These are phyloP conservation scores for Sterna hirundo DNA, from an alignment of 2,113 vertebrate genomes.

Conservation along the genomic window DNA sequence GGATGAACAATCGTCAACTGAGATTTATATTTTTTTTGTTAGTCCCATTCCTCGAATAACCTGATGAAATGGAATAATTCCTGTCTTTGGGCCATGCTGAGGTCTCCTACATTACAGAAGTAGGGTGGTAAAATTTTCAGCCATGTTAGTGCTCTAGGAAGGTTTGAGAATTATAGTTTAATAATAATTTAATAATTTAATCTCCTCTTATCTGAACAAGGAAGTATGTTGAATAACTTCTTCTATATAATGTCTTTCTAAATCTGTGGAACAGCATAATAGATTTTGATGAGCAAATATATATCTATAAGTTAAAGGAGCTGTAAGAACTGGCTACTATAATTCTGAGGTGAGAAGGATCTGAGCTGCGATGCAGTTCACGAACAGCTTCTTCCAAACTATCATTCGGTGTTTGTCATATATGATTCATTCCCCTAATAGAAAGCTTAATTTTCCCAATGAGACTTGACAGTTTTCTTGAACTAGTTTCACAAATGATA, in stretches of 20 bases:
- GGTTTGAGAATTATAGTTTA: not conserved
- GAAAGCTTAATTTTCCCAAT: slow-evolving; percentile 35
- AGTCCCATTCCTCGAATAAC: not conserved
- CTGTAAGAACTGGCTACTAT: not conserved
- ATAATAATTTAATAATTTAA: not conserved
- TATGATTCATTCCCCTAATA: slow-evolving; percentile 35
- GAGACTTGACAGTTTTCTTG: slow-evolving; percentile 33
- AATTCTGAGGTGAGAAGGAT: not conserved
- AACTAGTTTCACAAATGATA: slow-evolving; percentile 21
- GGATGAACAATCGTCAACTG: not conserved
- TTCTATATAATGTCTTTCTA: not conserved
- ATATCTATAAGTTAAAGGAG: not conserved
- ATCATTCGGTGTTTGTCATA: slow-evolving; percentile 29
- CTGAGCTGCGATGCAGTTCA: not conserved
- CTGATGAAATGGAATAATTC: not conserved
- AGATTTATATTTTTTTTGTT: not conserved
- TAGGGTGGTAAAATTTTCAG: not conserved
- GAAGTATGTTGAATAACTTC: not conserved
- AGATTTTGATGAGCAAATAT: not conserved
- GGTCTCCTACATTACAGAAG: not conserved
- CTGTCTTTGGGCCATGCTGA: not conserved
- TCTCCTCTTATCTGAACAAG: not conserved
- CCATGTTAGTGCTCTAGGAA: not conserved
- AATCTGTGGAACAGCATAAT: not conserved
- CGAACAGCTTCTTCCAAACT: not conserved